Evolutionary conservation across 1,140 invertebrate genomes (phyloP).

Genomic region (Drosophila sp.): DNA sequence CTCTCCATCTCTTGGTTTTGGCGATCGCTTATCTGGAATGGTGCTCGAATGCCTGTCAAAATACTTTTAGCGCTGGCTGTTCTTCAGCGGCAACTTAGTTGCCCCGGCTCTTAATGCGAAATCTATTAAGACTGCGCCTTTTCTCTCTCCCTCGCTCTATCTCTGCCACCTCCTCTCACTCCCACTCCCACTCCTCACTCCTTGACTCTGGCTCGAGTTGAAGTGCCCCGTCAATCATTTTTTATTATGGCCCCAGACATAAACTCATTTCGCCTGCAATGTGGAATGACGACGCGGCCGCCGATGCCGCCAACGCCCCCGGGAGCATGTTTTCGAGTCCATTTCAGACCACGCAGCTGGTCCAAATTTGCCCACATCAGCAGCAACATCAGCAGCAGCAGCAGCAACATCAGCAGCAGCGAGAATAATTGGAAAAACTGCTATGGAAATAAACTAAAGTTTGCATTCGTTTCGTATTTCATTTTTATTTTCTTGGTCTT

Average conservation of each 20-base stretch:
- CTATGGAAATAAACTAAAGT: constrained; percentile 76
- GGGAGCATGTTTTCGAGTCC: constrained; percentile 41
- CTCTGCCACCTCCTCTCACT: background rate
- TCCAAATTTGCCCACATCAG: constrained; percentile 71
- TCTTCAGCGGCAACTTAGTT: constrained; percentile 34
- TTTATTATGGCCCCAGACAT: constrained; percentile 79
- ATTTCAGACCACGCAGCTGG: constrained; percentile 43
- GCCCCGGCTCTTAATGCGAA: constrained; percentile 56
- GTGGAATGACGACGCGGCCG: constrained; percentile 34
- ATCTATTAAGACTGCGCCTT: constrained; percentile 55
- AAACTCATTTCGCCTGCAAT: constrained; percentile 78
- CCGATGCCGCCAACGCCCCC: constrained; percentile 65
- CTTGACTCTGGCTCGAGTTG: constrained; percentile 41
- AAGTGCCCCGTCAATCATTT: constrained; percentile 80
- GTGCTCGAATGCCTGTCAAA: constrained; percentile 64
- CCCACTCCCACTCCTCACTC: background rate
- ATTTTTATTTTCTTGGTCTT: constrained; percentile 22
- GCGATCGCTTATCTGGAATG: constrained; percentile 68
- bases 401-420: constrained; percentile 45
- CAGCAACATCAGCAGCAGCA: constrained; percentile 35
- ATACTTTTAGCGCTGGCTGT: constrained; percentile 73
- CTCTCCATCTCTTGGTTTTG: constrained; percentile 25
- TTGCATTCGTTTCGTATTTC: constrained; percentile 72
- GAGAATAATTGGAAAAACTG: constrained; percentile 73
- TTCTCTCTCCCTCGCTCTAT: background rate